A percentile compares a stretch with the other conserved stretches of the same genome.
Conservation (phyloP, 2,113 vertebrate genomes). For the Eleginops maclovinus region DNA sequence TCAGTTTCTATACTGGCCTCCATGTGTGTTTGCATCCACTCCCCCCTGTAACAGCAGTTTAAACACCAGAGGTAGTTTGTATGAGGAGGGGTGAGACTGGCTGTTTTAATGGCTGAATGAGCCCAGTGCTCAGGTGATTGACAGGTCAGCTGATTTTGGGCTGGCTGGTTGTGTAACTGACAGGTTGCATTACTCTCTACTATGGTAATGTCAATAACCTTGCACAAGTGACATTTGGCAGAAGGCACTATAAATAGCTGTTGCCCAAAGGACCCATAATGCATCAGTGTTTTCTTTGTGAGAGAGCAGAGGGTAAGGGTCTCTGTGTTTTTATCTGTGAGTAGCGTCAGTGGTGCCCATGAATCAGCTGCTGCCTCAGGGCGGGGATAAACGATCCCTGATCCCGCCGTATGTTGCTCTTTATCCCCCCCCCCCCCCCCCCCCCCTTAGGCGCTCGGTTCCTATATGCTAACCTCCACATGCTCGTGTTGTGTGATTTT, state of each 20-base stretch:
- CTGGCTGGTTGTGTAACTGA: background rate
- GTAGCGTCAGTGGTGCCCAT: background rate
- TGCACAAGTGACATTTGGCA: slow-evolving; percentile 46
- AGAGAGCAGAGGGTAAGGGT: slow-evolving; percentile 20
- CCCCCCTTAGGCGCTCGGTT: too few species aligned
- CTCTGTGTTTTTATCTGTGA: background rate
- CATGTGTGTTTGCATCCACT: too few species aligned
- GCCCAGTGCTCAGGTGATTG: too few species aligned
- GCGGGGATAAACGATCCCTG: background rate
- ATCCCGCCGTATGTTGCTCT: slow-evolving; percentile 40
- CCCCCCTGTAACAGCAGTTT: too few species aligned
- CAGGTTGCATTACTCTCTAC: background rate
- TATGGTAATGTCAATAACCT: slow-evolving; percentile 34
- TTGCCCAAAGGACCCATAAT: slow-evolving; percentile 35
- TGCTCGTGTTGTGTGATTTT: background rate
- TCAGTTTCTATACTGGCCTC: too few species aligned
- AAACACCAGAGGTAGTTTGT: too few species aligned
- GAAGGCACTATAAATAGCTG: slow-evolving; percentile 37
- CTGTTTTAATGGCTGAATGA: too few species aligned
- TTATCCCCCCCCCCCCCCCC: slow-evolving; percentile 7
- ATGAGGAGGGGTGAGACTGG: too few species aligned
- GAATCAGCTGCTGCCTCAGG: background rate
- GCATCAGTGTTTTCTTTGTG: slow-evolving; percentile 41
- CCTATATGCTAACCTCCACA: background rate
- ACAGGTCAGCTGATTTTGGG: too few species aligned